Conservation (phyloP, 2,888 invertebrate genomes). For the Drosophila buzzatii region DNA sequence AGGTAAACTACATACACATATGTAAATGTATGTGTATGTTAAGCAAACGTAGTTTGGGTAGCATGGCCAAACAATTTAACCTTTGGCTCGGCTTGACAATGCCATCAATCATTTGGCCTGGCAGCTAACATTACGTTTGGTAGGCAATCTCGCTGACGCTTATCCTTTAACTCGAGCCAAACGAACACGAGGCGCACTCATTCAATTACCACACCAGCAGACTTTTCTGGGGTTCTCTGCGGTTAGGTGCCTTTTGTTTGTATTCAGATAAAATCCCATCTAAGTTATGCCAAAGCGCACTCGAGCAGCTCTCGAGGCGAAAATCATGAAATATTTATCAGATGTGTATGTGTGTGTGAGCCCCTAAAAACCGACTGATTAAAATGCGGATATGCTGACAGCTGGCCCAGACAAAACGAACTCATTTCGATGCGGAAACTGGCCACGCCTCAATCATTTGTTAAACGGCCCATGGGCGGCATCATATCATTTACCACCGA, state of each 20-base stretch:
- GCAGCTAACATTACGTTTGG: constrained; percentile 63
- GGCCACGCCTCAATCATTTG: constrained; percentile 54
- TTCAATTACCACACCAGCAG: constrained; percentile 67
- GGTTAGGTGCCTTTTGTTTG: constrained; percentile 44
- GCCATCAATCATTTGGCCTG: constrained; percentile 57
- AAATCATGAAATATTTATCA: constrained; percentile 75
- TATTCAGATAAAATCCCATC: constrained; percentile 47
- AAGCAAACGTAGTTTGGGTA: constrained; percentile 16
- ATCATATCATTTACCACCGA: constrained; percentile 39
- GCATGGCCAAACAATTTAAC: constrained; percentile 62
- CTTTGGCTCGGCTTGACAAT: constrained; percentile 53
- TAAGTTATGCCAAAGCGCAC: constrained; percentile 71
- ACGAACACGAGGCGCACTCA: constrained; percentile 29
- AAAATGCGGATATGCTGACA: constrained; percentile 59
- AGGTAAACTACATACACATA: constrained; percentile 5
- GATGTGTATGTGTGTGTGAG: constrained; percentile 46
- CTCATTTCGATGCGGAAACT: constrained; percentile 62
- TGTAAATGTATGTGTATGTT: constrained; percentile 34
- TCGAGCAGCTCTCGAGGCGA: constrained; percentile 58
- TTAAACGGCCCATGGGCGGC: constrained; percentile 60
- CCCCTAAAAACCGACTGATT: constrained; percentile 52
- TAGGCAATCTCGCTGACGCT: constrained; percentile 69
- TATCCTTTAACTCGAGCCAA: constrained; percentile 48
- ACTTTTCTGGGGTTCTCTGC: constrained; percentile 6
- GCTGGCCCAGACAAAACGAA: constrained; percentile 32